Percentiles rank a stretch among this genome's conserved stretches.
Evolutionary conservation across 2,113 vertebrate genomes (phyloP).

Genomic region (Rhabdornis inornatus): DNA sequence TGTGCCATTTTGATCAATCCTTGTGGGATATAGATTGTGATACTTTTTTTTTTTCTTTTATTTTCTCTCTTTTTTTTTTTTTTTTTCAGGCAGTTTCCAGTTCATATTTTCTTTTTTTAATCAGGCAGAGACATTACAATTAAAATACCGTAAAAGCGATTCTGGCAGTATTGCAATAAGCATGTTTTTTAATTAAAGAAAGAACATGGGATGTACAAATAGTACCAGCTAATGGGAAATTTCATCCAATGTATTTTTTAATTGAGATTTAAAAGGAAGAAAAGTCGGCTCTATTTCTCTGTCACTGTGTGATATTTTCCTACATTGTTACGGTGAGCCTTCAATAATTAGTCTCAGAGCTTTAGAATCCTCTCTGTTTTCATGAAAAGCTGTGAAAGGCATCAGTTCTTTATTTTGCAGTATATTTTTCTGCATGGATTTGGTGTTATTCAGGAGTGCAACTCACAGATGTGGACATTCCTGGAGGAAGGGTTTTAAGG

Average conservation of each 20-base stretch:
- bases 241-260: constrained; percentile 73
- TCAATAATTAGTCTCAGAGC: constrained; percentile 50
- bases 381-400: background rate
- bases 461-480: background rate
- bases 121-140: constrained; percentile 81
- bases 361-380: background rate
- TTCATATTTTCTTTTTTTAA: constrained; percentile 83
- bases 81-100: constrained; percentile 50
- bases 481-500: background rate
- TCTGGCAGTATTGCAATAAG: constrained; percentile 78
- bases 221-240: constrained; percentile 72
- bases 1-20: constrained; percentile 11
- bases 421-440: background rate
- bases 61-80: constrained; percentile 64
- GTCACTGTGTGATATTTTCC: background rate
- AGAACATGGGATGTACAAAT: constrained; percentile 71
- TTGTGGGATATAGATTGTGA: constrained; percentile 20
- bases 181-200: constrained; percentile 83
- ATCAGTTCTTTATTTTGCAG: background rate
- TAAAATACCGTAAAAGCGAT: constrained; percentile 79
- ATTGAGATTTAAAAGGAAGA: constrained; percentile 69
- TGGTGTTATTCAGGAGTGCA: background rate
- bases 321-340: constrained; percentile 23
- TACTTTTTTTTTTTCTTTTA: constrained; percentile 41
- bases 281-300: background rate